phyloP scores from a whole-genome alignment of 1,140 invertebrate genomes.

The Neoseiulus cucumeris region DNA sequence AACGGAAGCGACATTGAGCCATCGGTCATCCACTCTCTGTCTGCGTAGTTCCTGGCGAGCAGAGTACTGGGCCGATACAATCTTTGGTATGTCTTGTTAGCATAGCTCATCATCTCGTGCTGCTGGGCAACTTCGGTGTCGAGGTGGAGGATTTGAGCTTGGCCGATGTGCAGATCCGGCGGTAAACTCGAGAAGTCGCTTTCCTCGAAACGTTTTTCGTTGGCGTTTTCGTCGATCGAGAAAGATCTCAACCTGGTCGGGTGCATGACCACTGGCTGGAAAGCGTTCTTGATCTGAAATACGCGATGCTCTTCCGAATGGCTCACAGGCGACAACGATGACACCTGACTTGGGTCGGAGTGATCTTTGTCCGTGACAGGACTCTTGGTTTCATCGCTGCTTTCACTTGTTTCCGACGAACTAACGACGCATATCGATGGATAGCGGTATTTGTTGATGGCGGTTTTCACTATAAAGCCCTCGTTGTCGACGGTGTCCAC shows the following conservation, averaged over 20 bases:
- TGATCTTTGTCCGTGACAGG: neutral
- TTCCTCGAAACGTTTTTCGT: neutral
- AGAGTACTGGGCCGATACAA: slow-evolving; percentile 2
- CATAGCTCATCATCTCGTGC: neutral
- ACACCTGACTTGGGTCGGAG: neutral
- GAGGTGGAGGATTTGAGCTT: neutral
- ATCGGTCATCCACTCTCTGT: slow-evolving; percentile 5
- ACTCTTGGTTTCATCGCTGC: slow-evolving; percentile 10
- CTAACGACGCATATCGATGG: slow-evolving; percentile 81
- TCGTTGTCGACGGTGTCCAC: slow-evolving; percentile 32
- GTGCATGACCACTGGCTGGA: slow-evolving; percentile 19
- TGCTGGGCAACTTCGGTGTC: slow-evolving; percentile 3
- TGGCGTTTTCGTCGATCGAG: slow-evolving; percentile 12
- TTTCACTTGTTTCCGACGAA: slow-evolving; percentile 43
- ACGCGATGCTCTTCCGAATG: neutral
- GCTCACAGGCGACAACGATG: neutral
- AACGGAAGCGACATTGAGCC: slow-evolving; percentile 1
- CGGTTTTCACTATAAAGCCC: slow-evolving; percentile 59
- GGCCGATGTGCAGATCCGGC: neutral
- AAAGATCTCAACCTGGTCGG: slow-evolving; percentile 11
- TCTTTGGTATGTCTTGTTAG: slow-evolving; percentile 3
- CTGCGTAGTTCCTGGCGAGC: slow-evolving; percentile 6
- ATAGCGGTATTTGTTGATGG: slow-evolving; percentile 61
- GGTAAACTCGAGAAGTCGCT: neutral
- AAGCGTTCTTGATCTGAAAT: slow-evolving; percentile 12